These are phyloP conservation scores for Sphinx pinastri DNA, from an alignment of 2,888 invertebrate genomes.

Conservation along the genomic window DNA sequence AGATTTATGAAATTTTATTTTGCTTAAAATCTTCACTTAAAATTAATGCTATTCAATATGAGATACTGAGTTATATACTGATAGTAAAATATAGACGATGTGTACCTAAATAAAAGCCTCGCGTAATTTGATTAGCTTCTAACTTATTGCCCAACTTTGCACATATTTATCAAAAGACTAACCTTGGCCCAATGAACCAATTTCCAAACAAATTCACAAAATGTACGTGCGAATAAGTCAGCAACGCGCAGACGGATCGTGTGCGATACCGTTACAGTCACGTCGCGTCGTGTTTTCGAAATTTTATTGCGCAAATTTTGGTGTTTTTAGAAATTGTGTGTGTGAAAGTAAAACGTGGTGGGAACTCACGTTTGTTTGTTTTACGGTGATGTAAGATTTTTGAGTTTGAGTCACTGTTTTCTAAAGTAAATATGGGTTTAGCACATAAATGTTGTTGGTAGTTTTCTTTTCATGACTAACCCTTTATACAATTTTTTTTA, in stretches of 20 bases:
- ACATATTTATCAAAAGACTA: background rate
- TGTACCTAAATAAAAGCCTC: no score
- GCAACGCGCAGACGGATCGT: background rate
- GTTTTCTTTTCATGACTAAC: no score
- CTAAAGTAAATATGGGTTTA: background rate
- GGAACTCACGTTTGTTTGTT: conserved; percentile 21
- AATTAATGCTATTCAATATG: no score
- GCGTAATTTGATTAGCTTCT: no score
- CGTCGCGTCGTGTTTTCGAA: background rate
- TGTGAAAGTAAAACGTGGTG: conserved; percentile 28
- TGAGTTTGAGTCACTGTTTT: background rate
- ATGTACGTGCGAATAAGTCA: background rate
- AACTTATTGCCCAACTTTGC: background rate
- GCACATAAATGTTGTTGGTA: no score
- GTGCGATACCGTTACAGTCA: background rate
- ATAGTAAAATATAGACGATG: no score
- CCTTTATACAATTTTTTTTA: no score
- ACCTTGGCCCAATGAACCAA: background rate
- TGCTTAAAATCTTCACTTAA: no score
- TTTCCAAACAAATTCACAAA: background rate
- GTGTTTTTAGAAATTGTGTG: conserved; percentile 19
- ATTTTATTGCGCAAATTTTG: background rate
- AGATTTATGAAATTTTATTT: no score
- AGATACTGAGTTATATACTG: no score
- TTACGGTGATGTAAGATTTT: background rate